A percentile compares a stretch with the other conserved stretches of the same genome.
Conservation (phyloP, 2,113 vertebrate genomes). For the Nerophis ophidion region DNA sequence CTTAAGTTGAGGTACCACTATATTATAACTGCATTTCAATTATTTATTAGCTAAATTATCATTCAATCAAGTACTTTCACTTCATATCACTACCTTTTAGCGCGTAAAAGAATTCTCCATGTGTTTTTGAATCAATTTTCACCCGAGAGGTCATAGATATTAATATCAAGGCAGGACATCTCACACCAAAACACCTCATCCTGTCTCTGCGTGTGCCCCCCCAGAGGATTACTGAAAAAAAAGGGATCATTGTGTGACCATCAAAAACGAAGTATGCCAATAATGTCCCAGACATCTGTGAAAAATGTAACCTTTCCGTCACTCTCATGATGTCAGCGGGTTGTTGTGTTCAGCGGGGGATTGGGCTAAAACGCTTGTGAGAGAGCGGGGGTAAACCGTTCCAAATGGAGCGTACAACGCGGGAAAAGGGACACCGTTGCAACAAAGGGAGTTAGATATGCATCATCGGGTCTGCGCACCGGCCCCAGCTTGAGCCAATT, state of each 20-base stretch:
- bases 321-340: slow-evolving; percentile 91
- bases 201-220: slow-evolving; percentile 17
- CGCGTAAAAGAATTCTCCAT: slow-evolving; percentile 37
- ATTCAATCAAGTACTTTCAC: too few species aligned
- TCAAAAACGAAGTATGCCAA: slow-evolving; percentile 42
- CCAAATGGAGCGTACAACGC: slow-evolving; percentile 89
- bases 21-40: too few species aligned
- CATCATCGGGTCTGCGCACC: slow-evolving; percentile 88
- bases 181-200: slow-evolving; percentile 53
- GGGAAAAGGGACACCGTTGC: slow-evolving; percentile 85
- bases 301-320: slow-evolving; percentile 72
- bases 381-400: slow-evolving; percentile 97
- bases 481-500: slow-evolving; percentile 99
- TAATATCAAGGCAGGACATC: slow-evolving; percentile 49
- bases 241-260: slow-evolving; percentile 45
- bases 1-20: too few species aligned
- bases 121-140: slow-evolving; percentile 26
- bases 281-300: slow-evolving; percentile 71
- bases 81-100: neutral
- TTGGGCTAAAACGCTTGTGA: slow-evolving; percentile 93
- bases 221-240: slow-evolving; percentile 25
- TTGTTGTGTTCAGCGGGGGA: slow-evolving; percentile 84
- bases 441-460: slow-evolving; percentile 86
- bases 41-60: too few species aligned
- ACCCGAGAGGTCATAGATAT: slow-evolving; percentile 25